Evolutionary conservation across 2,888 invertebrate species (phyloP).

Genomic region (Nephrotoma guestfalica): DNA sequence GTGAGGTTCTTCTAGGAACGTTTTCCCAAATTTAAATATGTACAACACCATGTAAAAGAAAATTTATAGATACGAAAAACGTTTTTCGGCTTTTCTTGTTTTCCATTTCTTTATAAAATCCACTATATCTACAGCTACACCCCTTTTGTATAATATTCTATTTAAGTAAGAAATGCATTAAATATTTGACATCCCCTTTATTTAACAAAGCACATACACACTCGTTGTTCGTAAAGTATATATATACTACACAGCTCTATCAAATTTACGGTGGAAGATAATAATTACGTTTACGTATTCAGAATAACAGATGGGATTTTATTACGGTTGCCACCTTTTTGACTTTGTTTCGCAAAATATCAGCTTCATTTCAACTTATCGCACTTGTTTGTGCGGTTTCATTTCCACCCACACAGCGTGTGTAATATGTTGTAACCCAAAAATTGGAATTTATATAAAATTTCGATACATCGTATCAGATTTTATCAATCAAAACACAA

Average conservation of each 20-base stretch:
- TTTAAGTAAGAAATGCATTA: not conserved
- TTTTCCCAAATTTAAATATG: not conserved
- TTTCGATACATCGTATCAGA: not conserved
- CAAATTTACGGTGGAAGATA: not conserved
- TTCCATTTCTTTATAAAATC: too few species aligned
- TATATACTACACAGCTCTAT: not conserved
- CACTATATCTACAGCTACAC: not conserved
- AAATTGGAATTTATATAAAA: not conserved
- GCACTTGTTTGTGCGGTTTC: not conserved
- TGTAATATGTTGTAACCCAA: not conserved
- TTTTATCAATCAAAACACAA: not conserved
- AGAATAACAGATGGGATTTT: not conserved
- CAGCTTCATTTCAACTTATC: not conserved
- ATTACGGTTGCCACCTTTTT: not conserved
- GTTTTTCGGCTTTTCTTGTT: too few species aligned
- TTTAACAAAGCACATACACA: not conserved
- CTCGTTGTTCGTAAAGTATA: not conserved
- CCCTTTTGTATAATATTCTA: not conserved
- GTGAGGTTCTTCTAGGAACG: not conserved
- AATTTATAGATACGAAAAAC: not conserved
- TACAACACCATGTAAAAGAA: not conserved
- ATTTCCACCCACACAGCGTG: not conserved
- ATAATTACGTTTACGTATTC: not conserved
- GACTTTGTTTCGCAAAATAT: not conserved
- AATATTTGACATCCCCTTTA: not conserved